Base-by-base conservation (phyloP, 2,113 vertebrate genomes). In the Notothenia rossii region DNA sequence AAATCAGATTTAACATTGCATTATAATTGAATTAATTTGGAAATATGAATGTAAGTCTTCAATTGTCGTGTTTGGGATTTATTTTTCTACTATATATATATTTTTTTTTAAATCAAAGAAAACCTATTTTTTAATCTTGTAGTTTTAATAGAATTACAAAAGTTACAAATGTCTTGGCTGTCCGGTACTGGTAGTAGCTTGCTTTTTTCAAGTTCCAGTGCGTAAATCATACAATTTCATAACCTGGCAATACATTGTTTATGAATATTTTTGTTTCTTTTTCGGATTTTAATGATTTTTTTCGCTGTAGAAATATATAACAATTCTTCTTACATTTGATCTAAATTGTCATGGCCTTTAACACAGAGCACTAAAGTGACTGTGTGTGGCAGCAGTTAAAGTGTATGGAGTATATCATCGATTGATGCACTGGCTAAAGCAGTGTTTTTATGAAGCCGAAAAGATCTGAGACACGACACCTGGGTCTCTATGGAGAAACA, bases 401-500 rank as follows among this genome's bases (percentile, higher is more conserved):
- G 69, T 29, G n/a, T 67, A 75, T 61, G 77, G 69, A 86, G 84
- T 69, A 50, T 46, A 78, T 72, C 86, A 90, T 90, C 82, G 91
- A 91, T 91, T 87, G 87, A 79, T 72, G 82, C 82, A 13, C 66
- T 59, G 88, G 82, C 83, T 72, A 68, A 89, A 78, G 70, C 66
- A 40, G 68, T 73, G 75, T 88, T 92, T 92, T 91, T 90, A 90
- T 91, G 86, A 91, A 93, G 86, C 88, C 50, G 64, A 81, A 86
- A 88, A 90, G 79, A 91, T 89, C 85, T 81, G 85, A 91, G 79
- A 92, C 81, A 87, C 81, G 17, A 62, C 82, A 85, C 85, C 83
- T 90, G 88, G 78, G 90, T 89, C 88, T 92, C 87, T 68, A 51
- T 85, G 85, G 86, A 93, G 87, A 92, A 88, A 82, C 88, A 89